These are phyloP conservation scores for Spilosoma lubricipeda DNA, from an alignment of 2,888 invertebrate species.

Conservation along the genomic window DNA sequence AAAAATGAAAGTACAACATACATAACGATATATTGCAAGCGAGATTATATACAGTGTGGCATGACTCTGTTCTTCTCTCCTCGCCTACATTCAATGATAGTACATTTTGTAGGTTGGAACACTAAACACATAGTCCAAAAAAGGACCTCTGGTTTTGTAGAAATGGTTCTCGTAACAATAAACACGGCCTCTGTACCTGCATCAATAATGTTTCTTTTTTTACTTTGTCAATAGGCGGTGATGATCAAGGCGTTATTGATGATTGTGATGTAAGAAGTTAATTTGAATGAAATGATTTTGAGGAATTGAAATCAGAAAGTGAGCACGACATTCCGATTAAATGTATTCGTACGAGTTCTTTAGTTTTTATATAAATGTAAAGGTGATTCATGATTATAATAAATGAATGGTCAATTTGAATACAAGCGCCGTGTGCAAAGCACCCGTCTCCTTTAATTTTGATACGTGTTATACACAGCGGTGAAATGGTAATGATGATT, in stretches of 20 bases:
- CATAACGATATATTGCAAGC: conserved; percentile 63
- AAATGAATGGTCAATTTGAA: conserved; percentile 22
- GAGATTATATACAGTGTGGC: conserved; percentile 67
- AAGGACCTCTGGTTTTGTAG: conserved; percentile 82
- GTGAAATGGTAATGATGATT: conserved; percentile 47
- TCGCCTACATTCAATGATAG: conserved; percentile 73
- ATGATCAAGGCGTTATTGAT: conserved; percentile 12
- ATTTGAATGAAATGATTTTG: neutral
- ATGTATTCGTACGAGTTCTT: neutral
- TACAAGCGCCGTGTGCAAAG: conserved; percentile 28
- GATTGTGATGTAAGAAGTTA: neutral
- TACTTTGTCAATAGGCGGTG: conserved; percentile 51
- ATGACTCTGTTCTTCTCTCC: conserved; percentile 58
- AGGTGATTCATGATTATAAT: conserved; percentile 17
- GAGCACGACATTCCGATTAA: neutral
- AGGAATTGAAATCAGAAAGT: neutral
- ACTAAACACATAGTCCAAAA: conserved; percentile 84
- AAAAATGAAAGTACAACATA: conserved; percentile 71
- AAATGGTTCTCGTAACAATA: conserved; percentile 86
- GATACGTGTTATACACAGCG: conserved; percentile 33
- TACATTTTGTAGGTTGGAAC: conserved; percentile 85
- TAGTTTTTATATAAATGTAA: conserved; percentile 4
- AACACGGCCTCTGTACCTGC: conserved; percentile 85
- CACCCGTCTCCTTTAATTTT: conserved; percentile 29
- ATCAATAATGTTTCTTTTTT: conserved; percentile 73